Conservation (phyloP, 2,888 invertebrate genomes). For the Nasonovia ribisnigri region DNA sequence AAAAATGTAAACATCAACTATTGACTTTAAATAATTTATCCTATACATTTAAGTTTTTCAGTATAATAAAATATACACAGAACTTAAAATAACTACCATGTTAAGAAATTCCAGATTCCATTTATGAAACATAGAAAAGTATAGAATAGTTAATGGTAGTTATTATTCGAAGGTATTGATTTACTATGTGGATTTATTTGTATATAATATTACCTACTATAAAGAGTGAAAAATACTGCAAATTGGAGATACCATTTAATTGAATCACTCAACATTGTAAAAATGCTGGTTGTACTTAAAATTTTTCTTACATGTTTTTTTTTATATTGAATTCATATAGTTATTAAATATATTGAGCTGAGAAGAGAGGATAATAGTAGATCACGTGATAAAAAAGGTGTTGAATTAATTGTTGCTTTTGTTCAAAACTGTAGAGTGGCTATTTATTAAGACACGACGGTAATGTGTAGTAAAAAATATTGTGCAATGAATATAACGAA, state of each 20-base stretch:
- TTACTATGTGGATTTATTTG: neutral
- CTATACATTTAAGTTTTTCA: neutral
- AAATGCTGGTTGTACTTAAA: neutral
- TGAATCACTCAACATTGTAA: neutral
- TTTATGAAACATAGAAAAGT: neutral
- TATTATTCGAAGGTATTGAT: neutral
- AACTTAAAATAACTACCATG: neutral
- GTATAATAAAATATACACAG: neutral
- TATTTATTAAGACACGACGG: neutral
- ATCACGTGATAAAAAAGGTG: neutral
- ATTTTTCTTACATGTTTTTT: neutral
- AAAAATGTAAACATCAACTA: no score
- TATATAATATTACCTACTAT: neutral
- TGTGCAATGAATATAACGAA: neutral
- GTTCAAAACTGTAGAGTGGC: neutral
- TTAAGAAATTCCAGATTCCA: neutral
- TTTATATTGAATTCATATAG: neutral
- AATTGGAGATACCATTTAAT: neutral
- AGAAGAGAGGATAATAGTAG: neutral
- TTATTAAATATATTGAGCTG: neutral
- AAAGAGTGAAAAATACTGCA: neutral
- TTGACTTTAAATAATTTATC: neutral
- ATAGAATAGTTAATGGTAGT: neutral
- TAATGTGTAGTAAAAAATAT: neutral
- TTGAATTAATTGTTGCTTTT: neutral